Evolutionary conservation across 2,888 invertebrate genomes (phyloP), one percentile per base, ranked within the genome.

Genomic region (Caenorhabditis sp.): DNA sequence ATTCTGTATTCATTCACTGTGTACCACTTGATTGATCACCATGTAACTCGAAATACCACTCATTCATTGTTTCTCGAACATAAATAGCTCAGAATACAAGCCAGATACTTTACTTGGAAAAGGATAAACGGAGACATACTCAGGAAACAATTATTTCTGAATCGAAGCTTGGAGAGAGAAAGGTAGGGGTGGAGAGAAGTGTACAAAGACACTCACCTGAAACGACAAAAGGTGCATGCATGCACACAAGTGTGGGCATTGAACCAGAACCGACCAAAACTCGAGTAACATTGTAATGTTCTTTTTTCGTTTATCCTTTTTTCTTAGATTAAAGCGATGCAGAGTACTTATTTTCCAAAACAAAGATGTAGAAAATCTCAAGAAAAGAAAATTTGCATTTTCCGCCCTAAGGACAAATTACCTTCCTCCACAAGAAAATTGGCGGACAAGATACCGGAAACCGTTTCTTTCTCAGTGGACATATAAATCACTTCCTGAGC

Each of bases 101-200:
- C 47, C 54, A 63, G 63, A 70, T 77, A 70, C 63, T 51, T 70
- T 44, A 59, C 26, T 19, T 35, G 54, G 47, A 63, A 66, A 70
- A 63, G 41, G 47, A 58, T 69, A 69, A 69, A 77, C 72, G 69
- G 56, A 58, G 56, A 47, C 56, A 61, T 61, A 64, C 56, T 31
- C 79, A 79, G 81, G 81, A 81, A 81, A 75, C 81, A 81, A 81
- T 81, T 81, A 81, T 81, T 75, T 75, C 81, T 69, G 69, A 56
- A 41, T 41, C 47, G 49, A 70, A 69, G 35, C 22, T 35, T 14
- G 38, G 47, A 56, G 24, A 31, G 31, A 35, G 51, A 44, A n/a
- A 14, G 14, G 16, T 16, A 47, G 16, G 47, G 8, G 19, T 2
- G 2, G 49, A 28, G 54, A 47, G 38, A 58, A 24, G 26, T 24